Conservation (phyloP, 2,113 vertebrate species). For the Helogale parvula region DNA sequence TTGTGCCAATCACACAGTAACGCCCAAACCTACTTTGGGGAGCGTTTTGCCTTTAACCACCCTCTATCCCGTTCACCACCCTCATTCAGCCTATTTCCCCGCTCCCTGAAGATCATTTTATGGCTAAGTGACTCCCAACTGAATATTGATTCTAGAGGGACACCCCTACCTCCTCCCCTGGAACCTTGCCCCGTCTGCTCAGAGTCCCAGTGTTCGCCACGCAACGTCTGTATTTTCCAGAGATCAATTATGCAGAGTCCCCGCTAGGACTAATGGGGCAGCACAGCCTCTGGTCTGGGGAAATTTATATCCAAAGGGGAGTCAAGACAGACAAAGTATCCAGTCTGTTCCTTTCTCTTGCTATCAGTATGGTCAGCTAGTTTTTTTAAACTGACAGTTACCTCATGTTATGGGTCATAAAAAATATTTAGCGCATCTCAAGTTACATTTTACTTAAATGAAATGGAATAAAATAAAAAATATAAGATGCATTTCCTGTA, state of each 20-base stretch:
- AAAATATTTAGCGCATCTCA: neutral
- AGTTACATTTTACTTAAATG: neutral
- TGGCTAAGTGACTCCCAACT: neutral
- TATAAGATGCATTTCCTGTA: neutral
- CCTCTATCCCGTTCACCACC: neutral
- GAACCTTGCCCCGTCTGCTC: neutral
- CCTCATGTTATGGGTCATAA: neutral
- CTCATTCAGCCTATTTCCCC: neutral
- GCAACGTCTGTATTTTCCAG: neutral
- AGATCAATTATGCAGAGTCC: neutral
- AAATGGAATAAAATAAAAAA: neutral
- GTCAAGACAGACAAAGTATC: too few relatives aligned
- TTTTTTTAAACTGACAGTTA: neutral
- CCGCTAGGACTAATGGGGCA: neutral
- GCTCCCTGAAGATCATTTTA: neutral
- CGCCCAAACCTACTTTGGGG: neutral
- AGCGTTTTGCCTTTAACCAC: neutral
- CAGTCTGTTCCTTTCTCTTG: neutral
- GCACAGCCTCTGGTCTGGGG: neutral
- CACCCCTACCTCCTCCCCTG: neutral
- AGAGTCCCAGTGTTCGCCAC: neutral
- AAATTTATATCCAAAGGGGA: neutral
- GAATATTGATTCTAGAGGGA: neutral
- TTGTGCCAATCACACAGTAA: too few relatives aligned
- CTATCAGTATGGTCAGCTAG: neutral